A percentile compares a stretch with the other conserved stretches of the same genome.
Evolutionary conservation across 2,797 vertebrate species (phyloP).

Genomic region (Schizopygopsis malacanthus): DNA sequence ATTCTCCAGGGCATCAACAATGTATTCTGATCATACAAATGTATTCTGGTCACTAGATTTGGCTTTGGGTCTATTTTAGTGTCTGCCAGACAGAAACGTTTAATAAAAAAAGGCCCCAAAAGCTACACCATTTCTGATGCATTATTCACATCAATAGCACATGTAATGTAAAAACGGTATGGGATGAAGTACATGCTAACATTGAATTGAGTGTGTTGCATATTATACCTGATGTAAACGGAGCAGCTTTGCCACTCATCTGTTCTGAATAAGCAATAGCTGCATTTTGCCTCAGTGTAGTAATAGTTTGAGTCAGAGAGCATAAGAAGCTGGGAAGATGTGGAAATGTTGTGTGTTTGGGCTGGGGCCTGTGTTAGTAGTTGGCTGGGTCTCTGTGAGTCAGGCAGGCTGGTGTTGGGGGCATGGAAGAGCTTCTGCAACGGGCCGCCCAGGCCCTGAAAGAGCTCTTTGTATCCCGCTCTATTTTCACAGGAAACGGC

Average conservation of each 20-base stretch:
- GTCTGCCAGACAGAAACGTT: background rate
- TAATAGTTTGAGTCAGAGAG: slow-evolving; percentile 36
- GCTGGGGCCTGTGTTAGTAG: slow-evolving; percentile 46
- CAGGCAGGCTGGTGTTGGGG: slow-evolving; percentile 54
- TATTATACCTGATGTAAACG: slow-evolving; percentile 21
- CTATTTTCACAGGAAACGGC: slow-evolving; percentile 92
- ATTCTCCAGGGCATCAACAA: background rate
- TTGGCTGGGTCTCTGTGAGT: slow-evolving; percentile 53
- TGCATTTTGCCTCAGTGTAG: background rate
- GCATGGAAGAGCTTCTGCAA: slow-evolving; percentile 44
- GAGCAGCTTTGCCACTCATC: background rate
- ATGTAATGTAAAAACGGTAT: background rate
- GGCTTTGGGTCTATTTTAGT: background rate
- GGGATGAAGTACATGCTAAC: background rate
- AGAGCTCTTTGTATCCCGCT: slow-evolving; percentile 86
- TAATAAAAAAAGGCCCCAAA: background rate
- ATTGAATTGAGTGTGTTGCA: background rate
- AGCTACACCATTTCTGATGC: background rate
- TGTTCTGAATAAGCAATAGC: slow-evolving; percentile 31
- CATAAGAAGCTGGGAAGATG: slow-evolving; percentile 31
- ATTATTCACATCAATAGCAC: background rate
- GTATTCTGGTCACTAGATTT: background rate
- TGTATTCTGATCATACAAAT: background rate
- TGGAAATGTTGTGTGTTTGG: slow-evolving; percentile 68
- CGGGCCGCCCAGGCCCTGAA: slow-evolving; percentile 79